phyloP scores from a whole-genome alignment of 53 echinoderm and acorn worm species.

The Holothuria scabra region DNA sequence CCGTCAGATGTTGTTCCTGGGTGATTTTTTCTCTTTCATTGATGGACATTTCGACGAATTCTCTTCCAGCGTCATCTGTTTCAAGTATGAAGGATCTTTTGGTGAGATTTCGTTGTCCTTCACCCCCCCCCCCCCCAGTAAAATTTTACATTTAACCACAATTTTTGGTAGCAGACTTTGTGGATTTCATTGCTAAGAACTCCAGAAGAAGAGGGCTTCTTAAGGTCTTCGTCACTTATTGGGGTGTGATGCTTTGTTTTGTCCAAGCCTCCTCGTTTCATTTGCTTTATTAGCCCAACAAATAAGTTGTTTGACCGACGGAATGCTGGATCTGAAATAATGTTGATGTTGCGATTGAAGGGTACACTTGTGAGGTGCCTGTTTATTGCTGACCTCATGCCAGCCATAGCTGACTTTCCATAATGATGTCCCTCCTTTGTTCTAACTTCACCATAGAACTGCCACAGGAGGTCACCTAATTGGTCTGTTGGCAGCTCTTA shows the following conservation, averaged over 20 bases:
- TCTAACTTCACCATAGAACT: not conserved
- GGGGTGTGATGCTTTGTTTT: not conserved
- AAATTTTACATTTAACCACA: not conserved
- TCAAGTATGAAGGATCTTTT: not conserved
- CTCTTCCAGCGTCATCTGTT: not conserved
- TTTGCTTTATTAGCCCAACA: not conserved
- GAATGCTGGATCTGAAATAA: not conserved
- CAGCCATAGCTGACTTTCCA: not conserved
- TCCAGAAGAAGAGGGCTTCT: not conserved
- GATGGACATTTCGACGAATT: not conserved
- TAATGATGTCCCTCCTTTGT: not conserved
- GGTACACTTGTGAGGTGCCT: not conserved
- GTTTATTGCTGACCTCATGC: not conserved
- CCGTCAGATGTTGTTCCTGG: not conserved
- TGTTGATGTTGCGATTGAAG: not conserved
- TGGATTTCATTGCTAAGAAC: not conserved
- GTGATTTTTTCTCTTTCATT: slow-evolving; percentile 20
- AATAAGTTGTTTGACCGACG: not conserved
- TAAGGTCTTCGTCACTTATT: slow-evolving; percentile 3
- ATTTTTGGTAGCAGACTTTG: not conserved
- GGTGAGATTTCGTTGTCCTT: not conserved
- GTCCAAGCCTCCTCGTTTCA: slow-evolving; percentile 16
- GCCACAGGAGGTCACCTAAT: not conserved
- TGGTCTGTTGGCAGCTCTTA: not conserved
- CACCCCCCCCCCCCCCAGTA: not conserved